Evolutionary conservation across 2,113 vertebrate genomes (phyloP).

Genomic region (Anser cygnoides): DNA sequence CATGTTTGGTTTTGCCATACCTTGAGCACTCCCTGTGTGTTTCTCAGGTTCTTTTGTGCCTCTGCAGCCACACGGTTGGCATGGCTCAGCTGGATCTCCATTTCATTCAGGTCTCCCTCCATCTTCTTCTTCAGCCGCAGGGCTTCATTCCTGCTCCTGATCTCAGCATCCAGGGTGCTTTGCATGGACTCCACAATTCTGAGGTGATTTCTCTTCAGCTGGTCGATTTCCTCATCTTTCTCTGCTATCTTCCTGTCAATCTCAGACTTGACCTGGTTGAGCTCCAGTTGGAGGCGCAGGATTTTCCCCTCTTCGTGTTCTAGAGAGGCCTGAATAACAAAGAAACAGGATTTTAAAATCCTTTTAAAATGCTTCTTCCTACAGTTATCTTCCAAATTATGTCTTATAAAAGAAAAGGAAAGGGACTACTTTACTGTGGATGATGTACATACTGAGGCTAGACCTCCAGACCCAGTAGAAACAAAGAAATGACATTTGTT

Average conservation of each 20-base stretch:
- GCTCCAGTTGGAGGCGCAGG: constrained; percentile 78
- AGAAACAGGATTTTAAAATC: no score
- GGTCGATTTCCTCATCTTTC: not conserved
- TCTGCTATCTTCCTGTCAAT: not conserved
- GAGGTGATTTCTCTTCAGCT: constrained; percentile 34
- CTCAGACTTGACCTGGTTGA: constrained; percentile 43
- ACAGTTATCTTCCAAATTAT: no score
- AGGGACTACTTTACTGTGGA: no score
- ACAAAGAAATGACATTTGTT: not conserved
- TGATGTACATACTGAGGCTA: no score
- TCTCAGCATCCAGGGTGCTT: constrained; percentile 76
- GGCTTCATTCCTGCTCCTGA: constrained; percentile 81
- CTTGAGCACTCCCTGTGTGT: constrained; percentile 79
- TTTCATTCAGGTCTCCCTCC: constrained; percentile 93
- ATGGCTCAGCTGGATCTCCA: constrained; percentile 92
- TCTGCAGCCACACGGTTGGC: constrained; percentile 83
- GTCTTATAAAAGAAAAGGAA: no score
- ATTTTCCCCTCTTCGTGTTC: constrained; percentile 76
- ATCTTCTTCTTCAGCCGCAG: constrained; percentile 91
- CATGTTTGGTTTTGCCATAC: constrained; percentile 1
- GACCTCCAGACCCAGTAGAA: no score
- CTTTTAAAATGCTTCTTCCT: no score
- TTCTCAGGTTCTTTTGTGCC: constrained; percentile 66
- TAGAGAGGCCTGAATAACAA: constrained; percentile 41
- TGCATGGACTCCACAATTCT: constrained; percentile 81